Conservation (phyloP, 2,888 invertebrate genomes). For the Matsumyia berberina region DNA sequence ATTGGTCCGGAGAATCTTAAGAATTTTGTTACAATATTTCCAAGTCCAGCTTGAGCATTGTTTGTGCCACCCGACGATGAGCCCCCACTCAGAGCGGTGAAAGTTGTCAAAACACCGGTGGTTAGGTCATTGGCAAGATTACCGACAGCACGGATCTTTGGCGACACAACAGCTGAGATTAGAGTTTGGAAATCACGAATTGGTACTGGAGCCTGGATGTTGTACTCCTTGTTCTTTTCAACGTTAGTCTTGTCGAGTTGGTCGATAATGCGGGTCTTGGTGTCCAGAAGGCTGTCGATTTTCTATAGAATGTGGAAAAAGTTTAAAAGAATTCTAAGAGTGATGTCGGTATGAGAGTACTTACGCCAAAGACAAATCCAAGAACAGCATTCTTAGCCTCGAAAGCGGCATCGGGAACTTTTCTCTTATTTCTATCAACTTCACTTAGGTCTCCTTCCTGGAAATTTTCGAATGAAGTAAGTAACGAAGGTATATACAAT, state of each 20-base stretch:
- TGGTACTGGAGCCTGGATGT: slow-evolving; percentile 88
- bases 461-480: slow-evolving; percentile 77
- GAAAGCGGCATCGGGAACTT: slow-evolving; percentile 88
- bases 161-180: slow-evolving; percentile 89
- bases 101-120: slow-evolving; percentile 85
- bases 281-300: slow-evolving; percentile 92
- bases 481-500: slow-evolving; percentile 15
- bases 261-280: slow-evolving; percentile 90
- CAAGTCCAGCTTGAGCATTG: slow-evolving; percentile 82
- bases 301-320: slow-evolving; percentile 86
- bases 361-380: slow-evolving; percentile 94
- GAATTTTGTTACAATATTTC: slow-evolving; percentile 83
- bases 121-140: slow-evolving; percentile 88
- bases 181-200: slow-evolving; percentile 88
- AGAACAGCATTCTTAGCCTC: slow-evolving; percentile 92
- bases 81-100: slow-evolving; percentile 85
- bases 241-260: slow-evolving; percentile 90
- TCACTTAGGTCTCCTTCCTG: slow-evolving; percentile 85
- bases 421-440: slow-evolving; percentile 89
- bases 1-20: slow-evolving; percentile 84
- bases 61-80: slow-evolving; percentile 84
- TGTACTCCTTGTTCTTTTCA: slow-evolving; percentile 90
- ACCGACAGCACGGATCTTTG: slow-evolving; percentile 89
- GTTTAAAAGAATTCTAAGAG: slow-evolving; percentile 12
- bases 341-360: slow-evolving; percentile 79